Conservation (phyloP, 2,888 invertebrate species). For the Drosophila leonis region DNA sequence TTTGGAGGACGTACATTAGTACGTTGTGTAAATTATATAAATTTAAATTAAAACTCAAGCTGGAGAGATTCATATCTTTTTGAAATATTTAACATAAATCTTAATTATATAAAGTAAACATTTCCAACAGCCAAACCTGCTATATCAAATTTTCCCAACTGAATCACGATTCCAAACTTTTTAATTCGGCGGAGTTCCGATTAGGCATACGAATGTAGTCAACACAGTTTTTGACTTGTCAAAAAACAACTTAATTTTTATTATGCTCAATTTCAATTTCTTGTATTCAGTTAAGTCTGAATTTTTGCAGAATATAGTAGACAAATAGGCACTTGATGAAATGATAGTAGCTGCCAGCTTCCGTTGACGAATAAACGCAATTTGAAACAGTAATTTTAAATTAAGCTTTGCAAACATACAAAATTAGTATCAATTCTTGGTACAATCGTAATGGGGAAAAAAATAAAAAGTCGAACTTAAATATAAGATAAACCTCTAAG, state of each 20-base stretch:
- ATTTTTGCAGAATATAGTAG: not conserved
- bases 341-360: not conserved
- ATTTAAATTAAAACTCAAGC: not conserved
- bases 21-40: not conserved
- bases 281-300: not conserved
- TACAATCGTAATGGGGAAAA: not conserved
- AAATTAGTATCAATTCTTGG: not conserved
- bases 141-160: too few species aligned
- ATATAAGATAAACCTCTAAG: not conserved
- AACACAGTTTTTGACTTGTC: not conserved
- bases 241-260: not conserved
- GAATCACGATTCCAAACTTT: not conserved
- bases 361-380: not conserved
- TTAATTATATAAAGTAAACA: not conserved
- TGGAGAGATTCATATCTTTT: not conserved
- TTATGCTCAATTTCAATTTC: not conserved
- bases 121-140: too few species aligned
- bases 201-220: not conserved
- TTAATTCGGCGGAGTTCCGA: not conserved
- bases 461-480: not conserved
- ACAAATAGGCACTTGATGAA: not conserved
- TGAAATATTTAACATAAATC: not conserved
- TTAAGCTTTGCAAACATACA: not conserved
- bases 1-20: not conserved
- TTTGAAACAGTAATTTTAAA: not conserved